Base-by-base conservation (phyloP, 2,113 vertebrate genomes). In the Siniperca knerii region DNA sequence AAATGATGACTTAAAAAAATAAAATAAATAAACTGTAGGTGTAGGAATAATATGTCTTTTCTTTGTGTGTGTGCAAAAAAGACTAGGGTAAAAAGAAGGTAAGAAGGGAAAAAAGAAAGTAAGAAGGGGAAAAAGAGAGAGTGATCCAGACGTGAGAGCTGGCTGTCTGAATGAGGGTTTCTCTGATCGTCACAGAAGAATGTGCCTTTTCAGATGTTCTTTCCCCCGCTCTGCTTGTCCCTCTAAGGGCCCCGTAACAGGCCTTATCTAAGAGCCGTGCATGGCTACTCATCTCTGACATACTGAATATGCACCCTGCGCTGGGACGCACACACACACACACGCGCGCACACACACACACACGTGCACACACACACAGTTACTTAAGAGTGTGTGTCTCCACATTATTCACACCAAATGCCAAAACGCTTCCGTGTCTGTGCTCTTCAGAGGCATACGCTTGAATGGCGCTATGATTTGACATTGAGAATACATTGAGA, bases 381-480 rank as follows among this genome's bases (percentile, higher is more conserved):
- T 66, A 79, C 86, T 90, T 84, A 86, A 70, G 77, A 87, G 84
- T 70, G 77, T 70, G 81, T 29, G 70, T 85, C 79, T 16, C 48
- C 75, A 78, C 73, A 89, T 90, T 89, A 88, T 92, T 90, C 92
- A 90, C 87, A 89, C 78, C 85, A 85, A 87, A 90, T 87, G 87
- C 87, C 64, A 86, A 90, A 89, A 90, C 58, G 73, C 73, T 75
- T 75, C 68, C 48, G 48, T 88, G 84, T 82, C 61, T 76, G 69
- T 62, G 87, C 85, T 84, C 86, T 87, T 88, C 85, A 87, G 83
- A 85, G 70, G 55, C 78, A 33, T 18, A 6, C 29, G 66, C 25
- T 64, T 73, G 82, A 87, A 25, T 68, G 62, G 73, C 3, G n/a
- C 78, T 37, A 72, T 6, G 57, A 50, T 87, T 80, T 90, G 87